These are phyloP conservation scores for Gallinago stenura DNA, from an alignment of 2,797 vertebrate genomes.

Conservation along the genomic window DNA sequence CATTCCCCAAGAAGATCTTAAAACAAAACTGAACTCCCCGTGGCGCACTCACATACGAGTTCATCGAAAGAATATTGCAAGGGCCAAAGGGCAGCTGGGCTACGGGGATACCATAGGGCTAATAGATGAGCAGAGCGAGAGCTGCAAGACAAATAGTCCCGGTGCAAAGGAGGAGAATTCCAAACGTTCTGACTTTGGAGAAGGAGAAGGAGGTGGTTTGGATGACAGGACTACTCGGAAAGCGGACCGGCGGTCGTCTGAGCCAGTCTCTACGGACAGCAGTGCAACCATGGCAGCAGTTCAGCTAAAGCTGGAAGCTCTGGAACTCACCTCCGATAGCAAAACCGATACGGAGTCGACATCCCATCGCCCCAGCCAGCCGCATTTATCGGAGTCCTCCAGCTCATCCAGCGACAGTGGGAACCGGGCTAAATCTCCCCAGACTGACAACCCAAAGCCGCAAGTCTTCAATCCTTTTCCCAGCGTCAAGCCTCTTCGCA, in stretches of 20 bases:
- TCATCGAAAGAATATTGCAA: slow-evolving; percentile 87
- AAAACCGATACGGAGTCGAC: neutral
- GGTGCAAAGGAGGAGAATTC: slow-evolving; percentile 7
- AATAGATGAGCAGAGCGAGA: slow-evolving; percentile 79
- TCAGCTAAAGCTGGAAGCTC: slow-evolving; percentile 84
- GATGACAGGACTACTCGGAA: slow-evolving; percentile 63
- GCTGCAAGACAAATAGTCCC: slow-evolving; percentile 50
- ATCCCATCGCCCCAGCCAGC: slow-evolving; percentile 39
- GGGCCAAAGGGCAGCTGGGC: slow-evolving; percentile 86
- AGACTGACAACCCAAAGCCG: slow-evolving; percentile 58
- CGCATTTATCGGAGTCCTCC: slow-evolving; percentile 69
- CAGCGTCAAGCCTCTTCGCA: slow-evolving; percentile 91
- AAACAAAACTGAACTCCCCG: slow-evolving; percentile 85
- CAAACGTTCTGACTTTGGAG: neutral
- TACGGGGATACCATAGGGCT: slow-evolving; percentile 83
- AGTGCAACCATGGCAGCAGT: slow-evolving; percentile 73
- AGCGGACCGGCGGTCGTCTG: slow-evolving; percentile 64
- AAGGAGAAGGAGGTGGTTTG: slow-evolving; percentile 15
- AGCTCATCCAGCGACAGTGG: slow-evolving; percentile 69
- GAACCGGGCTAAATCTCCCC: slow-evolving; percentile 58
- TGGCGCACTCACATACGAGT: slow-evolving; percentile 93
- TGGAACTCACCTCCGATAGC: slow-evolving; percentile 80
- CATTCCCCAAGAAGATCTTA: slow-evolving; percentile 81
- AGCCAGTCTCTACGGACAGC: slow-evolving; percentile 54
- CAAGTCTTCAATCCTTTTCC: slow-evolving; percentile 94